phyloP scores from a whole-genome alignment of 2,888 invertebrate species.

The Bembecia ichneumoniformis region DNA sequence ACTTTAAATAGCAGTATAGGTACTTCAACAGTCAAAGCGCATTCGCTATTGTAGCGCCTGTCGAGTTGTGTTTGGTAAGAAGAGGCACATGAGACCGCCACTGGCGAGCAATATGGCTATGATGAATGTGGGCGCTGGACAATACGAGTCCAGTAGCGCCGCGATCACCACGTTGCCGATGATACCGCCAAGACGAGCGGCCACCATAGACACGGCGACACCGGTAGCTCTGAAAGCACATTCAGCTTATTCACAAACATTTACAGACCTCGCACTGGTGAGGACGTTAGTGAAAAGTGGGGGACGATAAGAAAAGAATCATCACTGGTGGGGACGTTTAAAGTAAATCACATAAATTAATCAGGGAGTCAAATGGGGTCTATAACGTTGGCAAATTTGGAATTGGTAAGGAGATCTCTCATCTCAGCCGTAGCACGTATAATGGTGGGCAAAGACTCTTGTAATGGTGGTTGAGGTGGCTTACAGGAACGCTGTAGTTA shows the following conservation, averaged over 20 bases:
- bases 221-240: constrained; percentile 82
- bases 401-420: no score
- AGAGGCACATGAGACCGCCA: constrained; percentile 89
- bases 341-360: no score
- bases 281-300: no score
- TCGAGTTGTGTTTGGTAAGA: constrained; percentile 91
- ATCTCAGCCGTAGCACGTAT: no score
- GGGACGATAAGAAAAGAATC: no score
- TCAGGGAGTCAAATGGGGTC: no score
- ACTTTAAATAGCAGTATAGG: not conserved
- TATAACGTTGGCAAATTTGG: no score
- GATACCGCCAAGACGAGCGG: constrained; percentile 91
- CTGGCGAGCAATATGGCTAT: constrained; percentile 88
- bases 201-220: constrained; percentile 91
- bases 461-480: no score
- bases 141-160: constrained; percentile 86
- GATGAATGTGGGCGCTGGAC: constrained; percentile 93
- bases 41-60: constrained; percentile 74
- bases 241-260: not conserved
- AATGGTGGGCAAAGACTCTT: no score
- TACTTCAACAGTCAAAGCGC: constrained; percentile 3
- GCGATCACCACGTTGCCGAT: constrained; percentile 90
- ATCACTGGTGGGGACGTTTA: no score
- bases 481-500: no score
- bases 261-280: no score